Conservation (phyloP, 2,888 invertebrate genomes). For the Xestia c-nigrum region DNA sequence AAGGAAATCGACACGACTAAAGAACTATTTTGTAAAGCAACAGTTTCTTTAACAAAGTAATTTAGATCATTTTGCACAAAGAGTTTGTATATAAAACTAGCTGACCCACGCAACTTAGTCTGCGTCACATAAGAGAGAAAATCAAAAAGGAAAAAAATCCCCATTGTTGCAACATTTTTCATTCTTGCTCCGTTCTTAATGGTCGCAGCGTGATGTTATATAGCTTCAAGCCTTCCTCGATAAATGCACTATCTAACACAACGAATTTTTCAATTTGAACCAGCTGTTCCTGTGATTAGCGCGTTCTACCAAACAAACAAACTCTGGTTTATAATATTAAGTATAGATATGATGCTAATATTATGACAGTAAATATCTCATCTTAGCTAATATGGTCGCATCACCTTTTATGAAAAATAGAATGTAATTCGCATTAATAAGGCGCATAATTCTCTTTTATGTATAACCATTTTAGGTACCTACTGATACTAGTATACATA, state of each 20-base stretch:
- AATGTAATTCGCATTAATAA: neutral
- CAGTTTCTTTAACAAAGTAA: neutral
- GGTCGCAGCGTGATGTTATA: no score
- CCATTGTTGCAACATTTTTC: no score
- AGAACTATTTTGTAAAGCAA: neutral
- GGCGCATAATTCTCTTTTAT: neutral
- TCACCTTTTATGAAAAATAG: neutral
- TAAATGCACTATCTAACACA: no score
- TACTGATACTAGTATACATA: neutral
- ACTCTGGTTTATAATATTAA: no score
- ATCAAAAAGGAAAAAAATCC: no score
- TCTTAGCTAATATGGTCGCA: constrained; percentile 1
- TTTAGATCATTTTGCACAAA: neutral
- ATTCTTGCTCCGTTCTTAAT: no score
- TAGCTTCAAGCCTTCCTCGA: no score
- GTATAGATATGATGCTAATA: constrained; percentile 32
- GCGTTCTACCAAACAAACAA: no score
- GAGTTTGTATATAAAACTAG: neutral
- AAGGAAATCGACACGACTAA: neutral
- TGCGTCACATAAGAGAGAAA: no score
- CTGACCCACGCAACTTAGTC: no score
- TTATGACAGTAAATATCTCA: constrained; percentile 21
- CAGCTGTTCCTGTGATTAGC: no score
- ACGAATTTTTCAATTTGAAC: no score
- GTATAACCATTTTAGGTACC: neutral